These are phyloP conservation scores for Nezara viridula DNA, from an alignment of 2,888 invertebrate genomes.

Conservation along the genomic window DNA sequence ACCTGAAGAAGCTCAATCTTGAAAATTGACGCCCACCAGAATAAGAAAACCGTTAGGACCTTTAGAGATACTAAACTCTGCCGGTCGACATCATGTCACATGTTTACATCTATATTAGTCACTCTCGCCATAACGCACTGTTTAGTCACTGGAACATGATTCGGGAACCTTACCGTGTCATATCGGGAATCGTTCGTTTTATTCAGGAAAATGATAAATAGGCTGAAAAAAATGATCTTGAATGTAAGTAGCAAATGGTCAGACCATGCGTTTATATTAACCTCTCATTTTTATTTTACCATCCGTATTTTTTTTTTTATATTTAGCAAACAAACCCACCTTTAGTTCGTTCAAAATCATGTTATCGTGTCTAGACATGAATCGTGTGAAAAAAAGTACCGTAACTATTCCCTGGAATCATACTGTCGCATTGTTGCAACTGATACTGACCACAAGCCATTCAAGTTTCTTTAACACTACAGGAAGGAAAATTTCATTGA, in stretches of 20 bases:
- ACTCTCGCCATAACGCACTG: neutral
- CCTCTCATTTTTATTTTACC: neutral
- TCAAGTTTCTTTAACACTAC: neutral
- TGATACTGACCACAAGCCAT: neutral
- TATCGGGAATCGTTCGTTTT: neutral
- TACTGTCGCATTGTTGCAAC: neutral
- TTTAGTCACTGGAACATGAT: neutral
- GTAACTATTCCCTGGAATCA: neutral
- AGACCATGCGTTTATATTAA: neutral
- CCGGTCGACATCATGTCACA: neutral
- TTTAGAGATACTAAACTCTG: neutral
- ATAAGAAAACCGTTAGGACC: conserved; percentile 29
- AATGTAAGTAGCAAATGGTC: neutral
- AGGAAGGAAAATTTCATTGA: neutral
- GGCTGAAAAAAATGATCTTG: neutral
- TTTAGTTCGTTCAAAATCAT: too few species aligned
- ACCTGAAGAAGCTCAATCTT: conserved; percentile 48
- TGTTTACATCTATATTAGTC: neutral
- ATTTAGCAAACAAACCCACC: neutral
- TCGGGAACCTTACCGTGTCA: neutral
- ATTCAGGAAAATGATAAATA: neutral
- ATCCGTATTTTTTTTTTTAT: neutral
- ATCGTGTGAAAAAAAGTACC: too few species aligned
- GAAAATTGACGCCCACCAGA: conserved; percentile 48
- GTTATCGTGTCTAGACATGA: too few species aligned